These are phyloP conservation scores for Philhelius pedissequus DNA, from an alignment of 2,888 invertebrate species.

Conservation along the genomic window DNA sequence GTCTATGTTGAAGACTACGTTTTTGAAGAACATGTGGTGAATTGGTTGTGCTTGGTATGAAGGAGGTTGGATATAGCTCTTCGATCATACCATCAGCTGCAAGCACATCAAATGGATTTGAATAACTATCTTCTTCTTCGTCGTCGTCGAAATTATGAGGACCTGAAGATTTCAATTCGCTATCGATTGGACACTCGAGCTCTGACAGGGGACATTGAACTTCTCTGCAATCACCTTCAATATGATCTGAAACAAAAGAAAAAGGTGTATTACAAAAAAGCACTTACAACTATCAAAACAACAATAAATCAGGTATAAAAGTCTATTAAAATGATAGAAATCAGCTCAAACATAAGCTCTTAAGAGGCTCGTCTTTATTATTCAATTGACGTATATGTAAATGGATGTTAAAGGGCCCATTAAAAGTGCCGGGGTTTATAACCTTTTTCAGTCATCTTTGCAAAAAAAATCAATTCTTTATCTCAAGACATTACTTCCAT, in stretches of 20 bases:
- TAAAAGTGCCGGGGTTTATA: neutral
- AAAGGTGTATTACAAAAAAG: neutral
- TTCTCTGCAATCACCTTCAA: conserved; percentile 70
- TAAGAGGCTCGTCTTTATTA: neutral
- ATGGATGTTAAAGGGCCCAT: neutral
- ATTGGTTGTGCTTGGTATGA: neutral
- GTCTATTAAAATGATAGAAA: neutral
- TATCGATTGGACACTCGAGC: conserved; percentile 70
- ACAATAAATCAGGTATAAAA: neutral
- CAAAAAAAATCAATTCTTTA: neutral
- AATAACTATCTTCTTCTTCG: conserved; percentile 32
- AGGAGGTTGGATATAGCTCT: conserved; percentile 22
- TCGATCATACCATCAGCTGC: conserved; percentile 45
- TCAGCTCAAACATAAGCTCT: neutral
- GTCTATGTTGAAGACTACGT: conserved; percentile 66
- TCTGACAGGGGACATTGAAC: conserved; percentile 69
- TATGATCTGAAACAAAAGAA: conserved; percentile 53
- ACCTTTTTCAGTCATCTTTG: neutral
- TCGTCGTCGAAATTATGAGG: conserved; percentile 17
- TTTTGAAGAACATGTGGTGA: conserved; percentile 38
- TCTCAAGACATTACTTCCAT: neutral
- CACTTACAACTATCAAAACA: neutral
- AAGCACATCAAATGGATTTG: conserved; percentile 50
- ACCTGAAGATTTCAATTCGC: conserved; percentile 52
- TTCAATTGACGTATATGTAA: neutral